Percentiles rank a stretch among this genome's conserved stretches.
Conservation (phyloP, 2,113 vertebrate genomes). For the Bubo bubo region DNA sequence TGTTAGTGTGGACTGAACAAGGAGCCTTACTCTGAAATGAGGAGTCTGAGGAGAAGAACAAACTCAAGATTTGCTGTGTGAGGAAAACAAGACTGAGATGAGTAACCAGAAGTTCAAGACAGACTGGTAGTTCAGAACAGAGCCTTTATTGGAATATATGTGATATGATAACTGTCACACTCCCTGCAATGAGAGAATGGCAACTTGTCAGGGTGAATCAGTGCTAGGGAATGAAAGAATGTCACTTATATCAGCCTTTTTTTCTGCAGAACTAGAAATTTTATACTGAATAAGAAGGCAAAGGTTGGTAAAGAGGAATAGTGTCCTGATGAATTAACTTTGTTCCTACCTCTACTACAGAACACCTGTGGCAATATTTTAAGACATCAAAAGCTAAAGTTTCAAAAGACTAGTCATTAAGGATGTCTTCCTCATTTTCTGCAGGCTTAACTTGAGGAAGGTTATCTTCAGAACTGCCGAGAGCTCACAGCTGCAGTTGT, state of each 20-base stretch:
- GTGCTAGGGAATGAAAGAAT: neutral
- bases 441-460: neutral
- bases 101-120: neutral
- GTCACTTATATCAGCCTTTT: neutral
- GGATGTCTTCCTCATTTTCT: neutral
- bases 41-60: neutral
- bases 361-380: neutral
- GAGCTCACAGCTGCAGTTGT: constrained; percentile 15
- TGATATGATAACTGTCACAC: neutral
- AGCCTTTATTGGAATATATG: neutral
- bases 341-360: neutral
- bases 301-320: neutral
- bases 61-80: neutral
- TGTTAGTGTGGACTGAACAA: neutral
- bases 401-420: neutral
- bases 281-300: neutral
- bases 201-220: neutral
- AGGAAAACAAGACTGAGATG: neutral
- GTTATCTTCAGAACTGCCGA: constrained; percentile 17
- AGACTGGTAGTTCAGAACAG: neutral
- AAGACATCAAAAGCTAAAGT: neutral
- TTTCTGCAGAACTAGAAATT: neutral
- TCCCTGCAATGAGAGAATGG: neutral
- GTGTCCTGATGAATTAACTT: neutral
- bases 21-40: neutral